A percentile compares a stretch with the other conserved stretches of the same genome.
These are phyloP conservation scores for Ceratina japonica DNA, from an alignment of 1,140 invertebrate species.

Conservation along the genomic window DNA sequence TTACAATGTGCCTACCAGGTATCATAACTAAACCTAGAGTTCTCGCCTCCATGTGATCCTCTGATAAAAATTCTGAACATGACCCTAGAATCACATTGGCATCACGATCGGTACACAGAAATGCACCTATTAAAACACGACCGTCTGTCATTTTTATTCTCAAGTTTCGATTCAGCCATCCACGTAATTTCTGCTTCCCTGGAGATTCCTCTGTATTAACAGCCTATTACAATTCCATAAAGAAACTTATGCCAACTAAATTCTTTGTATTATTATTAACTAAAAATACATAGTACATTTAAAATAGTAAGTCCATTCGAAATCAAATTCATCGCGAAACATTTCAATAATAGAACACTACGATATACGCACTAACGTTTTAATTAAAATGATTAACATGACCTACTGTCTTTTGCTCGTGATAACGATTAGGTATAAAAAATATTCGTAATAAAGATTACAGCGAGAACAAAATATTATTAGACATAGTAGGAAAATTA, in stretches of 20 bases:
- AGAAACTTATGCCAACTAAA: slow-evolving; percentile 7
- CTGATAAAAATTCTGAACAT: slow-evolving; percentile 90
- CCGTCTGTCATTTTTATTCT: slow-evolving; percentile 95
- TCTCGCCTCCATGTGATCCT: slow-evolving; percentile 83
- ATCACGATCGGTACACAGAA: slow-evolving; percentile 95
- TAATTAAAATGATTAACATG: no score
- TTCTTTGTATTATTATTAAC: background rate
- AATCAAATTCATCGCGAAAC: background rate
- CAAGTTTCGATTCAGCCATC: slow-evolving; percentile 92
- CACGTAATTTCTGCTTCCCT: slow-evolving; percentile 84
- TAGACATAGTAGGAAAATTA: background rate
- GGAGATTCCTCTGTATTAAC: slow-evolving; percentile 65
- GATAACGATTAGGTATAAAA: slow-evolving; percentile 1
- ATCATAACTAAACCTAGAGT: slow-evolving; percentile 88
- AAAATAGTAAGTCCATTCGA: no score
- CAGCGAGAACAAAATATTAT: background rate
- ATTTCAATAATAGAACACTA: slow-evolving; percentile 3
- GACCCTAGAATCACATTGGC: slow-evolving; percentile 95
- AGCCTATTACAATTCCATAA: slow-evolving; percentile 53
- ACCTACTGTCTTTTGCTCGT: background rate
- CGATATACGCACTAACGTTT: background rate
- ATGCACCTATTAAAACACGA: slow-evolving; percentile 90
- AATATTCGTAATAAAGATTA: background rate
- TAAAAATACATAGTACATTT: background rate
- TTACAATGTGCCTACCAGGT: slow-evolving; percentile 87